A percentile compares a stretch with the other conserved stretches of the same genome.
These are phyloP conservation scores for Cyanoramphus novaezelandiae DNA, from an alignment of 2,113 vertebrate species.

Conservation along the genomic window DNA sequence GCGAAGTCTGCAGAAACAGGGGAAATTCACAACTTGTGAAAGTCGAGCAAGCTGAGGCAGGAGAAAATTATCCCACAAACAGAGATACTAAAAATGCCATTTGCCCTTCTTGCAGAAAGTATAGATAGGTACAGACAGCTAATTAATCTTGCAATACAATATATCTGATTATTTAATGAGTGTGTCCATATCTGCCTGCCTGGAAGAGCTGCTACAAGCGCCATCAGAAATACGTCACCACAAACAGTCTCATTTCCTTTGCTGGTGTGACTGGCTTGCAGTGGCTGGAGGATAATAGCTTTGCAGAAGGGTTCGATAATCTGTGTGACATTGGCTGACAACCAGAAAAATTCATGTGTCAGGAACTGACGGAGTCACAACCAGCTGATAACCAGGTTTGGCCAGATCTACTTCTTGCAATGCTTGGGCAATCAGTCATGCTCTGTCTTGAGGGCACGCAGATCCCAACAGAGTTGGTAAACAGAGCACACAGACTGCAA, in stretches of 20 bases:
- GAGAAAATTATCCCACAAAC: background rate
- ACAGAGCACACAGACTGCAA: background rate
- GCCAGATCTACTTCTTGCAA: background rate
- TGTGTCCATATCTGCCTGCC: background rate
- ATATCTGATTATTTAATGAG: conserved; percentile 36
- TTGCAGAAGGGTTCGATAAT: background rate
- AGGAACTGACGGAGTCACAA: background rate
- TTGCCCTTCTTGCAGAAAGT: background rate
- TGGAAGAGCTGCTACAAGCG: background rate
- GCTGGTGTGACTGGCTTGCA: background rate
- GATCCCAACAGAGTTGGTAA: background rate
- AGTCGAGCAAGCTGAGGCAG: background rate
- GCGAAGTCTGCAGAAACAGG: background rate
- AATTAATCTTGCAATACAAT: background rate
- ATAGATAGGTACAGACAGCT: background rate
- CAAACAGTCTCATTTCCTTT: background rate
- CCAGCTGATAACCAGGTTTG: background rate
- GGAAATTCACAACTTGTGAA: background rate
- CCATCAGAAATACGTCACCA: background rate
- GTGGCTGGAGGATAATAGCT: background rate
- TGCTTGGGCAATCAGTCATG: background rate
- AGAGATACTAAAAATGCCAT: background rate
- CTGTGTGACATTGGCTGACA: background rate
- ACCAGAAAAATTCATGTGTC: background rate
- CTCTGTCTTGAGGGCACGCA: accelerated